Evolutionary conservation across 2,113 vertebrate species (phyloP), one percentile per base, ranked within the genome.

Genomic region (Mirza zaza): DNA sequence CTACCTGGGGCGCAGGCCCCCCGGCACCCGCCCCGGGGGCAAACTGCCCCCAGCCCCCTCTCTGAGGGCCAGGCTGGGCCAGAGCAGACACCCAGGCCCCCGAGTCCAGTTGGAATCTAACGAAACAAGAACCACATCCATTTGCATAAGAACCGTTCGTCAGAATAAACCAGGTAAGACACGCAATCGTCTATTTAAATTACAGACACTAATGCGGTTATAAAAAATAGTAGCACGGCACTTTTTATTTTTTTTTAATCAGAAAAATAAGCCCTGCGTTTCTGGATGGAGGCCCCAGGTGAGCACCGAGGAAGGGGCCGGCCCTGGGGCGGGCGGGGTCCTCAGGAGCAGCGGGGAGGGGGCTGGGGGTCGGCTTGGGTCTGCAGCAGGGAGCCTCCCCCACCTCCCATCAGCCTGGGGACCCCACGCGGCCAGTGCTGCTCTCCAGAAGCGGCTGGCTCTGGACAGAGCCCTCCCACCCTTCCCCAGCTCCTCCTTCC

Each of bases 201-300:
- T 91, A 97, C 70, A 97, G 96, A 96, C 93, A 42, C 97, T 87
- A 98, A 97, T 79, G 88, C 88, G 65, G 92, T 91, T 98, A 94
- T 93, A 97, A 94, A 97, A 97, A 98, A 98, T 98, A 98, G 98
- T 42, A 94, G 70, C 73, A 82, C n/a, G 96, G 84, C 55, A 71
- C 63, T 89, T 93, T 98, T 98, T 98, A 97, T 94, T 94, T 96
- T 95, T 95, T 97, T 98, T 98, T 97, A 97, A 98, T 96, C 96
- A 97, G 95, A 97, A 98, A 98, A 98, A 98, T 89, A 68, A 18
- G 97, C 80, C 96, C 94, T 73, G 59, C 71, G 50, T 87, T 98
- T 94, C 94, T 85, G 70, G 97, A 84, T 96, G 85, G 95, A 65
- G 18, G 20, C 17, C 39, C 50, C 65, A 70, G 67, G 59, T 12